Evolutionary conservation across 2,113 vertebrate genomes (phyloP).

Genomic region (Casuarius casuarius): DNA sequence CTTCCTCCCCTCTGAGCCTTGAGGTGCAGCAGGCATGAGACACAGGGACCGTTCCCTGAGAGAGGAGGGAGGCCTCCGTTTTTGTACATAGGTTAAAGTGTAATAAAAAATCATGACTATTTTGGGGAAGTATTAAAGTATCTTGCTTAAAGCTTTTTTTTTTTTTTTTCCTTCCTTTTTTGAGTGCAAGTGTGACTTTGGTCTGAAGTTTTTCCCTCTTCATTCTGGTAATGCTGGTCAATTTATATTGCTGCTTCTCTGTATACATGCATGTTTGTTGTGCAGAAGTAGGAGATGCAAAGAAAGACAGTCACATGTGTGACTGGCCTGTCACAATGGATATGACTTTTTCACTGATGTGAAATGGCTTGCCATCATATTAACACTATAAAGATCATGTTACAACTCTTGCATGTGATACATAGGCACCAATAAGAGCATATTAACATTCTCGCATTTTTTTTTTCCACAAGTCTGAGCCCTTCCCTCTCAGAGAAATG

Average conservation of each 20-base stretch:
- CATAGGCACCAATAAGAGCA: constrained; percentile 61
- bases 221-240: constrained; percentile 10
- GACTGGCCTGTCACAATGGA: not conserved
- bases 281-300: constrained; percentile 39
- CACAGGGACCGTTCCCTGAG: not conserved
- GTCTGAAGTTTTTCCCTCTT: not conserved
- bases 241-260: constrained; percentile 51
- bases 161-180: not conserved
- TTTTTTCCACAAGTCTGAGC: constrained; percentile 54
- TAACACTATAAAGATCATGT: constrained; percentile 16
- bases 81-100: constrained; percentile 74
- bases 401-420: constrained; percentile 38
- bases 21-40: constrained; percentile 16
- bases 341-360: not conserved
- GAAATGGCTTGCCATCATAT: not conserved
- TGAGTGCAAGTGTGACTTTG: constrained; percentile 53
- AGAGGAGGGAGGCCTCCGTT: not conserved
- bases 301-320: constrained; percentile 16
- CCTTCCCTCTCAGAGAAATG: not conserved
- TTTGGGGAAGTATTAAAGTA: constrained; percentile 69
- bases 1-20: constrained; percentile 26
- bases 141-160: constrained; percentile 60
- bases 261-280: not conserved
- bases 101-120: constrained; percentile 69
- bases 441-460: constrained; percentile 50